These are phyloP conservation scores for Hirtodrosophila cameraria DNA, from an alignment of 2,888 invertebrate species.

Conservation along the genomic window DNA sequence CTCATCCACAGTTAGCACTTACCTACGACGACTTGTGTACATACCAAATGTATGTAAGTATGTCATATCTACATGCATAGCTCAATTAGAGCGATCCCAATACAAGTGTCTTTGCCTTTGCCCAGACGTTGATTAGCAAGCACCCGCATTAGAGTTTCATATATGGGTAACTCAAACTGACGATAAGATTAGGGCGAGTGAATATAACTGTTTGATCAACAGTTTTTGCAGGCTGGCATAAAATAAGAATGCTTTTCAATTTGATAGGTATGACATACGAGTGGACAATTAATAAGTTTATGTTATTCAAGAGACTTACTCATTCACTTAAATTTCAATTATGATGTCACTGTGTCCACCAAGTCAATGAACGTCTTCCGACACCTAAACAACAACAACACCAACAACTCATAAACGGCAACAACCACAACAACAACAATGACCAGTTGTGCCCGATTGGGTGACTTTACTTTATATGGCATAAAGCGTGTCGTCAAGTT, in stretches of 20 bases:
- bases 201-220: slow-evolving; percentile 17
- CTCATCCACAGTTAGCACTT: slow-evolving; percentile 58
- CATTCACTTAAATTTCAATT: slow-evolving; percentile 56
- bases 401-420: too few relatives aligned
- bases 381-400: slow-evolving; percentile 51
- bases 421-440: slow-evolving; percentile 40
- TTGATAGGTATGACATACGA: slow-evolving; percentile 33
- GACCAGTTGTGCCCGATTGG: slow-evolving; percentile 51
- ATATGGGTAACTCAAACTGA: slow-evolving; percentile 17
- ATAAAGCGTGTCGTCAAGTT: slow-evolving; percentile 53
- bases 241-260: slow-evolving; percentile 12
- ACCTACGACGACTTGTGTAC: too few relatives aligned
- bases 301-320: slow-evolving; percentile 19
- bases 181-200: slow-evolving; percentile 48
- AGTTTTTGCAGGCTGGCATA: slow-evolving; percentile 9
- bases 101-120: slow-evolving; percentile 23
- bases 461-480: slow-evolving; percentile 41
- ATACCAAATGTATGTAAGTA: slow-evolving; percentile 23
- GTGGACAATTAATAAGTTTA: slow-evolving; percentile 30
- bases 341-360: slow-evolving; percentile 65
- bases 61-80: slow-evolving; percentile 37
- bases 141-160: slow-evolving; percentile 19
- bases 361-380: slow-evolving; percentile 74
- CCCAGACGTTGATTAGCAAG: slow-evolving; percentile 43
- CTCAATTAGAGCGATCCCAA: slow-evolving; percentile 63